phyloP scores from a whole-genome alignment of 1,140 invertebrate genomes.

The Nephotettix cincticeps region DNA sequence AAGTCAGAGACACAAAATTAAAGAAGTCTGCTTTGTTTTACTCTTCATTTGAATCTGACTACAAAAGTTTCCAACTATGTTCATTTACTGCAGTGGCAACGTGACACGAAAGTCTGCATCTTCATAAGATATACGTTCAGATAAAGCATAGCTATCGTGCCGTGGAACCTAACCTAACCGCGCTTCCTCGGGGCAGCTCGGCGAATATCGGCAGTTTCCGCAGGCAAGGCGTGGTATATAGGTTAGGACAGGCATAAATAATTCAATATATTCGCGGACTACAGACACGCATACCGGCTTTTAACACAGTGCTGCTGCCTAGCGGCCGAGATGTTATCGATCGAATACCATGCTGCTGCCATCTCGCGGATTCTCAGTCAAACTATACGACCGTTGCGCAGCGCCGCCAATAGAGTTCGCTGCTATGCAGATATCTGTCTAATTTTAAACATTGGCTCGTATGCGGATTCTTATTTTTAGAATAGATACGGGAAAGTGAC shows the following conservation, averaged over 20 bases:
- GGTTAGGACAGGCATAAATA: constrained; percentile 19
- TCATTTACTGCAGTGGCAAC: too few relatives aligned
- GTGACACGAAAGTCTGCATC: too few relatives aligned
- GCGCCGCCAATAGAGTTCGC: neutral
- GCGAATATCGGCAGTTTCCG: neutral
- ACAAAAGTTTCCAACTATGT: too few relatives aligned
- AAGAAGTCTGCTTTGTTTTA: too few relatives aligned
- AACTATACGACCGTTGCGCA: neutral
- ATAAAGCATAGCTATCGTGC: too few relatives aligned
- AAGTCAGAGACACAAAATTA: too few relatives aligned
- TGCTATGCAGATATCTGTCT: constrained; percentile 19
- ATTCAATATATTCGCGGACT: constrained; percentile 4
- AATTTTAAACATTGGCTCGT: constrained; percentile 12
- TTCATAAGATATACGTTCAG: too few relatives aligned
- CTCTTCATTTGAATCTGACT: too few relatives aligned
- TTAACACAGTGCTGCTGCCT: constrained; percentile 1
- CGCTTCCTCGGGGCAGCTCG: too few relatives aligned
- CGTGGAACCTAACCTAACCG: too few relatives aligned
- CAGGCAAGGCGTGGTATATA: constrained; percentile 14
- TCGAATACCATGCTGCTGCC: neutral
- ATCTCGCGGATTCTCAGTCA: neutral
- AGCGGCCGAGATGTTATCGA: neutral
- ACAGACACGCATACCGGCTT: constrained; percentile 5
- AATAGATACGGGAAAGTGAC: neutral
- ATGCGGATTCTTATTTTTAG: constrained; percentile 13